Percentiles rank a stretch among this genome's conserved stretches.
phyloP scores from a whole-genome alignment of 1,140 invertebrate species.

The Notospermus geniculatus region DNA sequence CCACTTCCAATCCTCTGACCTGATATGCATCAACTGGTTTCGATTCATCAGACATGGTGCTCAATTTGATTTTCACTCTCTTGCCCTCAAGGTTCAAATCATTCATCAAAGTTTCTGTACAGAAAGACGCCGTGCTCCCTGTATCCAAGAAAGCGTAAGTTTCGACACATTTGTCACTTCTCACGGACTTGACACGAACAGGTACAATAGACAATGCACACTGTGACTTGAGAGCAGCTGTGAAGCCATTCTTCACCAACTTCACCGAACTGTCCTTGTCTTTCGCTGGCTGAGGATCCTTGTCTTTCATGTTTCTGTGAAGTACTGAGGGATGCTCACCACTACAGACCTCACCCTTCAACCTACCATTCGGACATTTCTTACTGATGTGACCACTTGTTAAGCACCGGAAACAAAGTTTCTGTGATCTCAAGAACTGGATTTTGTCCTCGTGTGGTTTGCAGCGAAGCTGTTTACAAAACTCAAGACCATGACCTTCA shows the following conservation, averaged over 20 bases:
- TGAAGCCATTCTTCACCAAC: not conserved
- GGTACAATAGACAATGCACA: not conserved
- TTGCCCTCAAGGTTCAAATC: not conserved
- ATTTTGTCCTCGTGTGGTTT: not conserved
- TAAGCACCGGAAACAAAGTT: too few relatives aligned
- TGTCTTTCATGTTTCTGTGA: not conserved
- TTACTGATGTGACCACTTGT: too few relatives aligned
- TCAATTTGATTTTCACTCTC: not conserved
- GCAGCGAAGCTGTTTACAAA: too few relatives aligned
- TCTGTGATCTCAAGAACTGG: not conserved
- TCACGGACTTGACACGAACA: not conserved
- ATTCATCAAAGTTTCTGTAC: not conserved
- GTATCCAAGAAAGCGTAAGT: conserved; percentile 6
- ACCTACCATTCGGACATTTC: too few relatives aligned
- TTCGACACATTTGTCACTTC: not conserved
- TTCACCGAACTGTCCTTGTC: not conserved
- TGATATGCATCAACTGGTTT: not conserved
- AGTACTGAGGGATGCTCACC: not conserved
- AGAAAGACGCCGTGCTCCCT: not conserved
- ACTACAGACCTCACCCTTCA: too few relatives aligned
- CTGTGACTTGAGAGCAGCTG: not conserved
- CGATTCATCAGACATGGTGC: not conserved
- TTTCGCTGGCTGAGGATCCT: not conserved
- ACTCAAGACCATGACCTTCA: not conserved
- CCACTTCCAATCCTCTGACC: not conserved